phyloP scores from a whole-genome alignment of 2,888 invertebrate genomes.

The Morpho helenor region DNA sequence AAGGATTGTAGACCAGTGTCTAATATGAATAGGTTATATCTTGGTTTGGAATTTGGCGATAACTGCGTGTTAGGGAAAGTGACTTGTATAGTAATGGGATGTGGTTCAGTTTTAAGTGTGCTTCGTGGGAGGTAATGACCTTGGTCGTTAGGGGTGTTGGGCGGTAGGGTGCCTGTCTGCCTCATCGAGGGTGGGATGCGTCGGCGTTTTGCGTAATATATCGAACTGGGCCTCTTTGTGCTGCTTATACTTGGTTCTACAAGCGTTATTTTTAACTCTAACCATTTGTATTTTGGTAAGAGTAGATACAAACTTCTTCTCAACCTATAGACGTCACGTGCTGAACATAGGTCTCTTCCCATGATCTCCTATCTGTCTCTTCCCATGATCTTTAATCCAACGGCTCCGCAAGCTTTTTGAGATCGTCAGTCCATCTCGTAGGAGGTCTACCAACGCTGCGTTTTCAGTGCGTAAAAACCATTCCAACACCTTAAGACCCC shows the following conservation, averaged over 20 bases:
- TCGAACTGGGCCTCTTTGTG: constrained; percentile 30
- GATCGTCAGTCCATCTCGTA: no score
- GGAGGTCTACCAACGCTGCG: no score
- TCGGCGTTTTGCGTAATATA: constrained; percentile 66
- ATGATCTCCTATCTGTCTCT: no score
- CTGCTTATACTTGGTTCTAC: constrained; percentile 5
- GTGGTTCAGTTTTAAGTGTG: constrained; percentile 35
- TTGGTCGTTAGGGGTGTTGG: constrained; percentile 55
- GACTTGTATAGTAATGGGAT: constrained; percentile 24
- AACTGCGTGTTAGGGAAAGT: constrained; percentile 26
- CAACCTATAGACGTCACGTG: no score
- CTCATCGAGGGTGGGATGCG: constrained; percentile 46
- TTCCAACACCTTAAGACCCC: no score
- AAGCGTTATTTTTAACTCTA: no score
- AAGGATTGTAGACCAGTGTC: constrained; percentile 35
- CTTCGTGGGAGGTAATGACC: constrained; percentile 50
- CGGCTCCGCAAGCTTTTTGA: no score
- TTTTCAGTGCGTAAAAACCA: no score
- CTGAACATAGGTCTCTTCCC: no score
- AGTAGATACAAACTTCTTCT: no score
- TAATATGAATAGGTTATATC: constrained; percentile 28
- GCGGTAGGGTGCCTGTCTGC: constrained; percentile 47
- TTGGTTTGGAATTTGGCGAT: constrained; percentile 21
- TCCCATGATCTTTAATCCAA: no score
- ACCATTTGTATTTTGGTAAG: no score